These are phyloP conservation scores for Patella pellucida DNA, from an alignment of 2,888 invertebrate genomes.

Conservation along the genomic window DNA sequence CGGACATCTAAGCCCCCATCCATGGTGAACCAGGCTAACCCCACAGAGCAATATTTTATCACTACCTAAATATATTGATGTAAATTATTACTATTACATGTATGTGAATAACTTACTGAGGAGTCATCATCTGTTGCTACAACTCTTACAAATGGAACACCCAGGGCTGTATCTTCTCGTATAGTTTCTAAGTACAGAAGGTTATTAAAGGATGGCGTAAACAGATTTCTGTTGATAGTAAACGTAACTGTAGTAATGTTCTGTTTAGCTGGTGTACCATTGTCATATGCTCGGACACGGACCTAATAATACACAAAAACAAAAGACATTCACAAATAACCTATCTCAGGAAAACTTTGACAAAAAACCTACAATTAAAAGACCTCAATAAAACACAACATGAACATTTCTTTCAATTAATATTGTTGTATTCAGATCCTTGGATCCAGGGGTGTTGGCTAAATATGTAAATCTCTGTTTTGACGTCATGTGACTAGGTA, in stretches of 20 bases:
- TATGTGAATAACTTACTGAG: constrained; percentile 36
- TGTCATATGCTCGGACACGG: constrained; percentile 45
- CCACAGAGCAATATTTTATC: no score
- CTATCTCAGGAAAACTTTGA: no score
- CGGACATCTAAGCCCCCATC: no score
- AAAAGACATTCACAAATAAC: neutral
- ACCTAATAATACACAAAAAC: constrained; percentile 36
- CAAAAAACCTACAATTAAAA: no score
- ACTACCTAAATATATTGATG: neutral
- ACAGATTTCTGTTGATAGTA: constrained; percentile 44
- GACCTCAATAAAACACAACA: no score
- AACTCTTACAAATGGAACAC: constrained; percentile 34
- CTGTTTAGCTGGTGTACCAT: constrained; percentile 34
- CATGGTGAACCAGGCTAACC: no score
- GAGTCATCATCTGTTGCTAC: constrained; percentile 48
- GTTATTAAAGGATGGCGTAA: constrained; percentile 38
- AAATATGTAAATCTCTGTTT: no score
- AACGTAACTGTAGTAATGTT: constrained; percentile 36
- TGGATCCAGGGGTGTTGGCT: no score
- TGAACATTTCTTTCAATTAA: no score
- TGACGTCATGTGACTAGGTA: no score
- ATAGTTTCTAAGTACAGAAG: constrained; percentile 27
- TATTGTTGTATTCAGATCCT: no score
- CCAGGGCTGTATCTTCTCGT: constrained; percentile 34
- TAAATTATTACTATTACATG: neutral